These are phyloP conservation scores for Hydroisotoma schaefferi DNA, from an alignment of 2,888 invertebrate genomes.

Conservation along the genomic window DNA sequence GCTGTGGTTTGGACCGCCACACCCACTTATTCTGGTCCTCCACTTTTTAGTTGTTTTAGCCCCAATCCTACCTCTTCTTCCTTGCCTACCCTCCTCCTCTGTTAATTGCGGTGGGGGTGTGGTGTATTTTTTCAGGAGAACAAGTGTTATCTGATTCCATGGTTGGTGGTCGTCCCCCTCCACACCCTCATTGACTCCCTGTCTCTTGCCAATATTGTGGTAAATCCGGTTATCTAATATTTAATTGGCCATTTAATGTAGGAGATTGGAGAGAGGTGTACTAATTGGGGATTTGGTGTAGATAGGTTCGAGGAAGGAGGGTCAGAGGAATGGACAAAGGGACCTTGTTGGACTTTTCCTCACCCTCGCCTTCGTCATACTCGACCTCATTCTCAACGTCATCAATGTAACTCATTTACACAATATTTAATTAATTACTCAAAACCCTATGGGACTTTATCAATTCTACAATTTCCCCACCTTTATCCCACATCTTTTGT, in stretches of 20 bases:
- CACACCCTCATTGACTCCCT: constrained; percentile 43
- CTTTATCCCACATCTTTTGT: too few relatives aligned
- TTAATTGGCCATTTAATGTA: too few relatives aligned
- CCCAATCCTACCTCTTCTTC: neutral
- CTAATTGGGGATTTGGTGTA: too few relatives aligned
- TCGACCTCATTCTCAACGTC: constrained; percentile 34
- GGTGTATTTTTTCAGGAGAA: constrained; percentile 61
- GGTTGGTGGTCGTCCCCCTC: constrained; percentile 65
- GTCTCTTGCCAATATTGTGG: constrained; percentile 38
- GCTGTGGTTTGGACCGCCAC: too few relatives aligned
- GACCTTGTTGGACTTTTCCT: constrained; percentile 2
- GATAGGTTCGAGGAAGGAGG: too few relatives aligned
- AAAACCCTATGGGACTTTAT: too few relatives aligned
- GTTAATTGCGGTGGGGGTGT: neutral
- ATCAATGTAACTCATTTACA: constrained; percentile 38
- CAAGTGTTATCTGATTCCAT: constrained; percentile 67
- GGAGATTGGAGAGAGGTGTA: too few relatives aligned
- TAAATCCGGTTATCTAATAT: too few relatives aligned
- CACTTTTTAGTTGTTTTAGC: constrained; percentile 17
- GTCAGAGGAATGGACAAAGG: constrained; percentile 54
- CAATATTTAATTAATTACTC: too few relatives aligned
- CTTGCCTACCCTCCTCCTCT: neutral
- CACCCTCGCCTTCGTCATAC: constrained; percentile 18
- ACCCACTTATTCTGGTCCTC: too few relatives aligned
- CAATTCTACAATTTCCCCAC: too few relatives aligned